Evolutionary conservation across 2,888 invertebrate species (phyloP).

Genomic region (Ectemnius cavifrons): DNA sequence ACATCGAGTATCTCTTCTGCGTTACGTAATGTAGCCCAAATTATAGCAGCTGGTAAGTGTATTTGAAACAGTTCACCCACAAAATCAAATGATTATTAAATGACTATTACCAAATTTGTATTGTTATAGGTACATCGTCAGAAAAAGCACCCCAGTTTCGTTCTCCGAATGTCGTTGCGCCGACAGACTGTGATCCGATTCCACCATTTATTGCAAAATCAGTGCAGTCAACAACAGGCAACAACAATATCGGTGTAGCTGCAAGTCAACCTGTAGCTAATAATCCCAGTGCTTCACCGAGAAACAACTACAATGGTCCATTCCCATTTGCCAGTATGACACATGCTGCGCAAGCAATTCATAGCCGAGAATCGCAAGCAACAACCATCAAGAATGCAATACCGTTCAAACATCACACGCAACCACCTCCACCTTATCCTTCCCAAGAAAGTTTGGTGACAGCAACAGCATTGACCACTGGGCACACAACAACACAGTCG

Average conservation of each 20-base stretch:
- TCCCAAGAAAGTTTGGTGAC: conserved; percentile 74
- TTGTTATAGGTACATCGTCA: conserved; percentile 68
- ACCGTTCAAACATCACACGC: conserved; percentile 74
- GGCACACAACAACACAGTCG: conserved; percentile 68
- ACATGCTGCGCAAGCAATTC: conserved; percentile 89
- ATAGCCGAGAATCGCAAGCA: conserved; percentile 82
- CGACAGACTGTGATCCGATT: conserved; percentile 86
- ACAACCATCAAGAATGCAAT: conserved; percentile 67
- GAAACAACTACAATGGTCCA: conserved; percentile 81
- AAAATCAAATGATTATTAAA: no score
- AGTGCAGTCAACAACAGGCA: conserved; percentile 66
- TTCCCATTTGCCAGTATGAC: conserved; percentile 96
- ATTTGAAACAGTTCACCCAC: background rate
- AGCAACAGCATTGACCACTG: conserved; percentile 70
- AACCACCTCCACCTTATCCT: conserved; percentile 79
- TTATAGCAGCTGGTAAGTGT: conserved; percentile 73
- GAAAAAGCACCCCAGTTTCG: conserved; percentile 81
- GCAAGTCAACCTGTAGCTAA: conserved; percentile 63
- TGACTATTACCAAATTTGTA: background rate
- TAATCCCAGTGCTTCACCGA: conserved; percentile 75
- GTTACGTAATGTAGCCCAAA: conserved; percentile 74
- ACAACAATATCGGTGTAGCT: conserved; percentile 61
- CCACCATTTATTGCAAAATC: conserved; percentile 74
- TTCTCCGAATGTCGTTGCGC: conserved; percentile 93
- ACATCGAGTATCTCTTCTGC: conserved; percentile 72